Base-by-base conservation (phyloP, 2,888 invertebrate species). In the Elegia similella region DNA sequence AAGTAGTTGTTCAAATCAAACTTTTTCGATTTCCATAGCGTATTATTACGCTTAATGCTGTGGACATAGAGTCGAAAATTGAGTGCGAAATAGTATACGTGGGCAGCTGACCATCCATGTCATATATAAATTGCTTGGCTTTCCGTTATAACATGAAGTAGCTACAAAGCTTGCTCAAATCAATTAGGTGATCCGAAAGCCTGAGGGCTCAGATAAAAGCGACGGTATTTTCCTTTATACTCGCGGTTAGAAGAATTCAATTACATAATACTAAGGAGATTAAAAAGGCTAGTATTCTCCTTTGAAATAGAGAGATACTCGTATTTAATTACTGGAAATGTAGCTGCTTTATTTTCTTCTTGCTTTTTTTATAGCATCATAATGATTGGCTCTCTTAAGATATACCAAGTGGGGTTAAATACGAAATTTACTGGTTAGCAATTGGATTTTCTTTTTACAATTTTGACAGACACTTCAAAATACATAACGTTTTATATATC, bases 171-270 rank as follows among this genome's bases (percentile, higher is more conserved):
- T 76, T 68, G 72, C 71, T 76, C 72, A 75, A 84, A 86, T 82
- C 84, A 84, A 83, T 87, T 83, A 84, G 80, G 70, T 79, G 81
- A 84, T 82, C 80, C 78, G 61, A 77, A 78, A 84, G 76, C 81
- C 78, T 73, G 72, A 68, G 67, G 76, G 76, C 76, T 75, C 73
- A 78, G 82, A 85, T 84, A 86, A 85, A 87, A 84, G 84, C 82
- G 70, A 71, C 74, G 78, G 83, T 71, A 78, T 82, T 87, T 61
- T 79, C 79, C 84, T 86, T 86, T 86, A 86, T 85, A 80, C 76
- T 77, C 74, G 82, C 72, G 84, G 86, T 84, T 84, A 82, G 85
- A 86, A 88, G 86, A 87, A 87, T 88, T 86, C 86, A 86, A 87
- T 88, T 88, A 88, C 80, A 84, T 88, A 85, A 84, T 84, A 78